phyloP scores from a whole-genome alignment of 2,797 vertebrate genomes.

The Mastacembelus armatus region DNA sequence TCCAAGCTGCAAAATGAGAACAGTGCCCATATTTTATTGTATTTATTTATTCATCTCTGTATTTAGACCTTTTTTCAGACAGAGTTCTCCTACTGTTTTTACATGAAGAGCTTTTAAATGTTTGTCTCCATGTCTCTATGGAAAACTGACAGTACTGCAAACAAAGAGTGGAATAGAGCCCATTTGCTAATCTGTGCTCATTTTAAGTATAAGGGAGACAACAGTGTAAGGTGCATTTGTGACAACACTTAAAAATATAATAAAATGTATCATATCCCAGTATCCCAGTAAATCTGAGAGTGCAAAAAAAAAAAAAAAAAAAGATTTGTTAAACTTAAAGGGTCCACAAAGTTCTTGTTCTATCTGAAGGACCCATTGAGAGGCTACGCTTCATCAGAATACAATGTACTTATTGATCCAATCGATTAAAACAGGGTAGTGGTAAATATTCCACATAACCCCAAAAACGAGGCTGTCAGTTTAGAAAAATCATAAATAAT shows the following conservation, averaged over 20 bases:
- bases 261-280: conserved; percentile 26
- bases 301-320: conserved; percentile 28
- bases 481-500: conserved; percentile 75
- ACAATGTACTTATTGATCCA: conserved; percentile 71
- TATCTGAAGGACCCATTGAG: conserved; percentile 42
- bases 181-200: conserved; percentile 75
- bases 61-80: conserved; percentile 76
- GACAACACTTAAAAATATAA: conserved; percentile 57
- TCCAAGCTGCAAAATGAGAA: conserved; percentile 79
- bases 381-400: conserved; percentile 45
- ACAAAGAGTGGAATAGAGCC: conserved; percentile 73
- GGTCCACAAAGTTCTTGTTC: conserved; percentile 37
- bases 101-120: conserved; percentile 83
- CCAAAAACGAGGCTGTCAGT: conserved; percentile 65
- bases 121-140: conserved; percentile 72
- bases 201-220: conserved; percentile 62
- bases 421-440: conserved; percentile 71
- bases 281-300: conserved; percentile 13
- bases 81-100: conserved; percentile 72
- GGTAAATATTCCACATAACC: conserved; percentile 79
- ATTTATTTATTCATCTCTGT: conserved; percentile 86
- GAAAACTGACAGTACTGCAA: conserved; percentile 67
- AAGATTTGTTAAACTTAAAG: conserved; percentile 33
- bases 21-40: conserved; percentile 80
- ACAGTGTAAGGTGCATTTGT: conserved; percentile 50